Percentiles rank a stretch among this genome's conserved stretches.
phyloP scores from a whole-genome alignment of 2,113 vertebrate genomes.

The Fregetta grallaria region DNA sequence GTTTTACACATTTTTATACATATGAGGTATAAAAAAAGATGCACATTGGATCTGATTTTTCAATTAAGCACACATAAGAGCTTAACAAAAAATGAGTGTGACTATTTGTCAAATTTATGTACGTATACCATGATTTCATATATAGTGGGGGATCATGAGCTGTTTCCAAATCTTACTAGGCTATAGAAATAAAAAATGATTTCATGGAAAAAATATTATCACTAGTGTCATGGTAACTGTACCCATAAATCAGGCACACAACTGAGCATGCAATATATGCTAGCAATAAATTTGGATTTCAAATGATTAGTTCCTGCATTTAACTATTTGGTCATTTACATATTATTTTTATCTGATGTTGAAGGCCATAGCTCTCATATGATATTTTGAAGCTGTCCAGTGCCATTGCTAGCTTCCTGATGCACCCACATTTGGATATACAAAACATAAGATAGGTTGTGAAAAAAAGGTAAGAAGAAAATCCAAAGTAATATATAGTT shows the following conservation, averaged over 20 bases:
- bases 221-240: not conserved
- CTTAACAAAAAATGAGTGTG: not conserved
- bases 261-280: not conserved
- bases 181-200: not conserved
- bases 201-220: not conserved
- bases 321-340: not conserved
- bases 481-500: not conserved
- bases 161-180: slow-evolving; percentile 1
- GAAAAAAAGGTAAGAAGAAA: not conserved
- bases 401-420: not conserved
- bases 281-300: not conserved
- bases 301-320: not conserved
- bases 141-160: not conserved
- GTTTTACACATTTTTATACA: not conserved
- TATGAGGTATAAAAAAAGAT: not conserved
- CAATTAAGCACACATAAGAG: not conserved
- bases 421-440: not conserved
- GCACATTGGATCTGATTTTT: not conserved
- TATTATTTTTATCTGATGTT: not conserved
- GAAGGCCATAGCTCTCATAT: not conserved
- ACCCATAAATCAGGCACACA: not conserved
- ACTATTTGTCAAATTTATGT: not conserved
- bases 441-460: not conserved
- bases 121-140: not conserved
- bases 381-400: not conserved